Evolutionary conservation across 1,140 invertebrate species (phyloP), one percentile per base, ranked within the genome.

Genomic region (Papilio aristodemus): DNA sequence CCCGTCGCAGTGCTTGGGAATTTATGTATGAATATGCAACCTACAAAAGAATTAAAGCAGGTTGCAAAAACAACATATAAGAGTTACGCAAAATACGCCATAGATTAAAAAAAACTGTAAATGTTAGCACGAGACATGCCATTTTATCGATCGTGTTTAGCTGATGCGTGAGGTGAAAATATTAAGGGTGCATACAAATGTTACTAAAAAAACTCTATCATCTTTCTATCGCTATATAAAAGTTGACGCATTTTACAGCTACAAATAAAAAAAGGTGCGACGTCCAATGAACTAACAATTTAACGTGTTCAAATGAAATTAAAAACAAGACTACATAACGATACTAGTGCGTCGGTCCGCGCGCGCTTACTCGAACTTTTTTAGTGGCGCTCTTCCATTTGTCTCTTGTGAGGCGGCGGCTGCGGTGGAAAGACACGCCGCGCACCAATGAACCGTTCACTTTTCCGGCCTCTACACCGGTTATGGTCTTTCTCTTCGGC

Each of bases 291-390:
- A 54, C 19, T 54, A 32, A 22, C 10, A 32, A 46, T 5, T 7
- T 50, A 36, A 66, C 39, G 25, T 36, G 41, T 36, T n/a, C 50
- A 46, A 66, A 68, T 63, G 67, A 39, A 60, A 62, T 67, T 57
- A 59, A 59, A 64, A 58, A 66, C 8, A 27, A 46, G 46, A 71
- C 64, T 62, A 57, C 1, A 37, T 67, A 25, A 54, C 46, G 46
- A 17, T 64, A 43, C 69, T 54, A 73, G 71, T 63, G 63, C 67
- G 75, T 67, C 69, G 72, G 69, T 70, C 71, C 71, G 71, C 73
- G 72, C 67, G 75, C 75, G 82, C 93, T 93, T 94, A 94, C 94
- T 92, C 93, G 92, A 81, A 94, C 94, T 94, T 93, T 94, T 72
- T 93, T 92, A 77, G 94, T 94, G 71, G 94, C 94, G 73, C 78